Percentiles rank a stretch among this genome's conserved stretches.
phyloP scores from a whole-genome alignment of 2,113 vertebrate species.

The Seriola aureovittata region DNA sequence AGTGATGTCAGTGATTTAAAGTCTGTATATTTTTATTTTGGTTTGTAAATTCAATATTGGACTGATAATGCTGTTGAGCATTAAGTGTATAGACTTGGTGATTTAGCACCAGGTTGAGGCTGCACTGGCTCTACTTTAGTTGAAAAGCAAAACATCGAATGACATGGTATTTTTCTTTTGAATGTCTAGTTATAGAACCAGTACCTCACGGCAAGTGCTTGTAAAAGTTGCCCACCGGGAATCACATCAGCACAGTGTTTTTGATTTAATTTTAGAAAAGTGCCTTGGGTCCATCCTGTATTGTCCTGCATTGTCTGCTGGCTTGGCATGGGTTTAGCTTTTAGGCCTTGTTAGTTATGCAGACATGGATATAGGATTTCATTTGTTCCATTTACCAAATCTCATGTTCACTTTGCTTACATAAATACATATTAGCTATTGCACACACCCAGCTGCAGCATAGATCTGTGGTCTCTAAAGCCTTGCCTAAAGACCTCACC shows the following conservation, averaged over 20 bases:
- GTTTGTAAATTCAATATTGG: background rate
- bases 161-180: conserved; percentile 12
- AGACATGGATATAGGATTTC: conserved; percentile 81
- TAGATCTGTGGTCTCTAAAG: conserved; percentile 33
- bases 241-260: conserved; percentile 47
- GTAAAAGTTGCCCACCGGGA: conserved; percentile 30
- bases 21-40: background rate
- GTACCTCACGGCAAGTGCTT: conserved; percentile 12
- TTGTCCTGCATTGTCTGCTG: conserved; percentile 63
- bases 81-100: background rate
- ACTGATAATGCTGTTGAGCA: background rate
- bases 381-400: conserved; percentile 83
- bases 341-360: conserved; percentile 66
- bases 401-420: conserved; percentile 78
- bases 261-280: conserved; percentile 66
- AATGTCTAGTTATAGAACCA: conserved; percentile 19
- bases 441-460: conserved; percentile 51
- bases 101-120: background rate
- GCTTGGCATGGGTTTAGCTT: conserved; percentile 63
- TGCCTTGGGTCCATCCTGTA: conserved; percentile 35
- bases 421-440: conserved; percentile 64
- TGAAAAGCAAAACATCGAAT: conserved; percentile 6
- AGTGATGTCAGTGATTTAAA: background rate
- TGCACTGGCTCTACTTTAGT: background rate
- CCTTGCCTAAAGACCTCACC: conserved; percentile 48